phyloP scores from a whole-genome alignment of 53 echinoderm and acorn worm genomes.

The Actinopyga echinites region DNA sequence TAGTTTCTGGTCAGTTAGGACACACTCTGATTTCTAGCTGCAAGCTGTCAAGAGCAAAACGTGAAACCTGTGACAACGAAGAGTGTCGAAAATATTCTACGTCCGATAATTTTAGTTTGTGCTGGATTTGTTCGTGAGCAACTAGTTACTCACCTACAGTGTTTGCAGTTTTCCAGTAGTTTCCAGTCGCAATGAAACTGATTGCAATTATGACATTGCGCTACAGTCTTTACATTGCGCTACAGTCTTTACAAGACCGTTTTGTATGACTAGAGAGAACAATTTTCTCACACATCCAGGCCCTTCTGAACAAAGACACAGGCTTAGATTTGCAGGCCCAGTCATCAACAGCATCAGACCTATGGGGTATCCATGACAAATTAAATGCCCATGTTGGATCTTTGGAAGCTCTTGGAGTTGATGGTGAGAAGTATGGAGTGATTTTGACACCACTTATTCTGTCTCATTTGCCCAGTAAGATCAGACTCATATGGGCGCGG shows the following conservation, averaged over 20 bases:
- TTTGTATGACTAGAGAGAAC: slow-evolving; percentile 26
- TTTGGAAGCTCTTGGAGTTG: slow-evolving; percentile 10
- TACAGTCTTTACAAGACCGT: slow-evolving; percentile 4
- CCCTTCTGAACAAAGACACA: slow-evolving; percentile 17
- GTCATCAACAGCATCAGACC: slow-evolving; percentile 5
- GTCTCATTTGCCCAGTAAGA: slow-evolving; percentile 13
- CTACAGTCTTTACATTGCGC: too few relatives aligned
- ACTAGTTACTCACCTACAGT: too few relatives aligned
- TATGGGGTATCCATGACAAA: slow-evolving; percentile 1
- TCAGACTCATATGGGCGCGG: slow-evolving; percentile 32
- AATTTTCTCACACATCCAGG: slow-evolving; percentile 33
- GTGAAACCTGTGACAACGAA: too few relatives aligned
- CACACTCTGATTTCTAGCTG: too few relatives aligned
- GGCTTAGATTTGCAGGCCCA: background rate
- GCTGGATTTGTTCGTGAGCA: too few relatives aligned
- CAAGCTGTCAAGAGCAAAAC: too few relatives aligned
- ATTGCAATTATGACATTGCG: slow-evolving; percentile 28
- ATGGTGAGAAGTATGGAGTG: slow-evolving; percentile 22
- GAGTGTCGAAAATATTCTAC: too few relatives aligned
- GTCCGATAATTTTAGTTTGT: too few relatives aligned
- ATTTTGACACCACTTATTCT: slow-evolving; percentile 31
- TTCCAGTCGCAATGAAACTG: too few relatives aligned
- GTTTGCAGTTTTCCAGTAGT: too few relatives aligned
- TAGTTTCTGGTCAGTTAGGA: too few relatives aligned
- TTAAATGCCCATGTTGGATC: slow-evolving; percentile 31